Evolutionary conservation across 1,140 invertebrate genomes (phyloP), one percentile per base, ranked within the genome.

Genomic region (Drosophila pseudoobscura): DNA sequence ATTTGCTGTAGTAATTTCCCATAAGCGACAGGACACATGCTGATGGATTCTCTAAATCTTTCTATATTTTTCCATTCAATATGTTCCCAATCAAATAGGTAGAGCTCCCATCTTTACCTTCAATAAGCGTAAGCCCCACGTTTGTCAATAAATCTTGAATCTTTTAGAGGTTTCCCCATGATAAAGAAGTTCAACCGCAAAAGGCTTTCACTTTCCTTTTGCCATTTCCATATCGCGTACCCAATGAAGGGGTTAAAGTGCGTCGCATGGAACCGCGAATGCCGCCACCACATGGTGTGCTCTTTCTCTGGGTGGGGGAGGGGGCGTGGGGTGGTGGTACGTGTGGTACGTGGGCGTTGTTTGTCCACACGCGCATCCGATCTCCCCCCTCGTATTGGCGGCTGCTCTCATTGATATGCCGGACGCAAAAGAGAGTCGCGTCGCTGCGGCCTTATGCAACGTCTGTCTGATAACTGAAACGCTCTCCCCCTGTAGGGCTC

Each of bases 321-420:
- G 24, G 3, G 24, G 24, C 5, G 24, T 24, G 44, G 50, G 50
- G 29, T 29, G 50, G 26, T 6, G 29, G 11, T 68, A 69, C 65
- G 65, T 69, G 65, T 51, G 43, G 52, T 69, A 74, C 71, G 71
- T 75, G 71, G 71, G 71, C 60, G 71, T 74, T 51, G 71, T 51
- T 39, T 35, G 50, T 69, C 46, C 52, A 64, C 46, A 74, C 52
- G 70, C 60, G 71, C 70, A 69, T 69, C 63, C 63, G 51, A 69
- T 57, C 65, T 69, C 26, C 35, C 63, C 15, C 55, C 26, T 15
- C 52, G 20, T 20, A 56, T 24, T 29, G 47, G 43, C 17, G 47
- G 43, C 17, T 71, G 45, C 75, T 63, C 75, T 82, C 83, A 87
- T 87, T 88, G 83, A 87, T 82, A 87, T 87, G 74, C 83, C 60